phyloP scores from a whole-genome alignment of 2,888 invertebrate genomes.

The Pristionchus maxplancki region DNA sequence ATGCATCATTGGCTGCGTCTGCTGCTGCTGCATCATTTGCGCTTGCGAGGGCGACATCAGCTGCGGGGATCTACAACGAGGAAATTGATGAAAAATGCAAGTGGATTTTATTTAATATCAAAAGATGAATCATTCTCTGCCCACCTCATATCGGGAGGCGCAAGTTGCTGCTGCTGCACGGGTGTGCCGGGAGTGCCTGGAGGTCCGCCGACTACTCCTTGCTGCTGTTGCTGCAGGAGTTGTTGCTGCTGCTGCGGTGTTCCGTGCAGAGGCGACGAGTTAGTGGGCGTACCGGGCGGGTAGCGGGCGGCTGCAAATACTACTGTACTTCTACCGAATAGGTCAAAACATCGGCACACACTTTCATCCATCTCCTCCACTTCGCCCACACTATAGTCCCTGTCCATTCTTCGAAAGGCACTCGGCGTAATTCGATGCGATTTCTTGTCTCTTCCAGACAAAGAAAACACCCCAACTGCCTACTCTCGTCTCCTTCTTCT shows the following conservation, averaged over 20 bases:
- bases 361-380: not conserved
- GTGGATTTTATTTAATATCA: too few species aligned
- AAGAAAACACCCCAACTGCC: not conserved
- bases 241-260: not conserved
- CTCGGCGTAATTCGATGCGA: not conserved
- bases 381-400: not conserved
- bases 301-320: not conserved
- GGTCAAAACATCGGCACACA: not conserved
- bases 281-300: conserved; percentile 33
- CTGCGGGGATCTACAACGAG: conserved; percentile 45
- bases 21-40: conserved; percentile 50
- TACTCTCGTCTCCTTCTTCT: not conserved
- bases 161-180: not conserved
- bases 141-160: conserved; percentile 27
- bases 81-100: too few species aligned
- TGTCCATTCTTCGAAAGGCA: not conserved
- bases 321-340: not conserved
- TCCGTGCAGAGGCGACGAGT: conserved; percentile 29
- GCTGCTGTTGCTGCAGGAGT: not conserved
- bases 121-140: not conserved
- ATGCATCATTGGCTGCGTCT: conserved; percentile 25
- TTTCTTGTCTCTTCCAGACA: not conserved
- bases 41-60: conserved; percentile 47
- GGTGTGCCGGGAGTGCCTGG: conserved; percentile 1
- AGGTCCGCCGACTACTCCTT: not conserved